A percentile compares a stretch with the other conserved stretches of the same genome.
These are phyloP conservation scores for Brachyistius frenatus DNA, from an alignment of 2,113 vertebrate genomes.

Conservation along the genomic window DNA sequence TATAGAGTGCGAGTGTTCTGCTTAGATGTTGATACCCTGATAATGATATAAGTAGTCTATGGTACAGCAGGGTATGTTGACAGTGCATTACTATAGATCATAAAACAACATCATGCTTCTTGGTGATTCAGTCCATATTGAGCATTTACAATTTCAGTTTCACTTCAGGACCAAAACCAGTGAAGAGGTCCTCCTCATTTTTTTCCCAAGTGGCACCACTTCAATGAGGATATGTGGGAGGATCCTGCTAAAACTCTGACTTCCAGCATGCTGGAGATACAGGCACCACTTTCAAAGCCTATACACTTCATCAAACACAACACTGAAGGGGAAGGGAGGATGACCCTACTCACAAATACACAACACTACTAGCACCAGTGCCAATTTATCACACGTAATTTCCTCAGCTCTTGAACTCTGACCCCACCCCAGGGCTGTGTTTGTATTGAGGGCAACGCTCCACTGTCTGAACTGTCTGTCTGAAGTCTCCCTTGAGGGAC, in stretches of 20 bases:
- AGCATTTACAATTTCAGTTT: neutral
- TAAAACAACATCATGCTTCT: neutral
- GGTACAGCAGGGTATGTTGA: conserved; percentile 7
- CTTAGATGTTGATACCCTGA: neutral
- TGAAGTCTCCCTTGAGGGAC: conserved; percentile 50
- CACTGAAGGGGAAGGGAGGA: conserved; percentile 35
- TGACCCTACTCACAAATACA: conserved; percentile 55
- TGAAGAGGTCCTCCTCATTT: conserved; percentile 35
- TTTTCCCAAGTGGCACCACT: conserved; percentile 31
- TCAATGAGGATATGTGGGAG: conserved; percentile 44
- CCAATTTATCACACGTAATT: conserved; percentile 72
- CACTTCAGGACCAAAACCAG: conserved; percentile 40
- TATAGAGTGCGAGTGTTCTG: neutral
- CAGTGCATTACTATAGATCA: neutral
- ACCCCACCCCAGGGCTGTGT: conserved; percentile 62
- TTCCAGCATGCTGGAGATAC: conserved; percentile 25
- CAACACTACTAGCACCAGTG: conserved; percentile 34
- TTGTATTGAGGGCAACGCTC: conserved; percentile 62
- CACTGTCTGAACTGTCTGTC: conserved; percentile 55
- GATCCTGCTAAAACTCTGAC: conserved; percentile 35
- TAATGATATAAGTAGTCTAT: conserved; percentile 7
- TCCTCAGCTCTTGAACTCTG: conserved; percentile 68
- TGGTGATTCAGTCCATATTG: conserved; percentile 19
- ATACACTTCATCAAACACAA: conserved; percentile 60
- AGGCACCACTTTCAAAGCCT: conserved; percentile 46